A percentile compares a stretch with the other conserved stretches of the same genome.
These are phyloP conservation scores for Dolichotis patagonum DNA, from an alignment of 2,113 vertebrate genomes.

Conservation along the genomic window DNA sequence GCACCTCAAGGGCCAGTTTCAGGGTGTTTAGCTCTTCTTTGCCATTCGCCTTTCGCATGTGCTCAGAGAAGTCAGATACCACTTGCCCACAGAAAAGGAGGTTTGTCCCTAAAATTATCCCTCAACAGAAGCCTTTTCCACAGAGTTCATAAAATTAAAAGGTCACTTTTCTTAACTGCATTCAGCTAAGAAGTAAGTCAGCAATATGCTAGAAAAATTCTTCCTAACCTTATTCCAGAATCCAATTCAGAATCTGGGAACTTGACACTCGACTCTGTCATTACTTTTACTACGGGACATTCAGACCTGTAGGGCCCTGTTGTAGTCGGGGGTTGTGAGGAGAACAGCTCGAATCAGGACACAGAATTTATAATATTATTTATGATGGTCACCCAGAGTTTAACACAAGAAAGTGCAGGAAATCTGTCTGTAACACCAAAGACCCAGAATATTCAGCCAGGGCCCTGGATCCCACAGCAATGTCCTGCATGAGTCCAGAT, in stretches of 20 bases:
- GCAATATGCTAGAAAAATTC: neutral
- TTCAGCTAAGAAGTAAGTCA: neutral
- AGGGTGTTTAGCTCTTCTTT: neutral
- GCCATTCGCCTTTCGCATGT: neutral
- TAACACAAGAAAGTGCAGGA: too few species aligned
- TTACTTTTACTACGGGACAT: neutral
- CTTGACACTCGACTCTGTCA: neutral
- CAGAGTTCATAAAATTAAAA: neutral
- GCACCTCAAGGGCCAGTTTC: fast-evolving
- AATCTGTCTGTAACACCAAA: too few species aligned
- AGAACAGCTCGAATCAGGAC: too few species aligned
- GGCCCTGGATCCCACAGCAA: too few species aligned
- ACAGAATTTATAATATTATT: too few species aligned
- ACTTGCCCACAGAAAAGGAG: neutral
- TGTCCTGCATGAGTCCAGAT: too few species aligned
- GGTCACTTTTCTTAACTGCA: neutral
- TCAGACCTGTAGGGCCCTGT: neutral
- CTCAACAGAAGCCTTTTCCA: neutral
- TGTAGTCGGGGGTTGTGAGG: too few species aligned
- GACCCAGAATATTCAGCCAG: too few species aligned
- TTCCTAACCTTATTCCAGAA: neutral
- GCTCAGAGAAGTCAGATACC: neutral
- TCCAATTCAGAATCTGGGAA: neutral
- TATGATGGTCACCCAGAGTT: too few species aligned
- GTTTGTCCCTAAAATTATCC: neutral